Evolutionary conservation across 1,140 invertebrate genomes (phyloP).

Genomic region (Zaprionus gabonicus): DNA sequence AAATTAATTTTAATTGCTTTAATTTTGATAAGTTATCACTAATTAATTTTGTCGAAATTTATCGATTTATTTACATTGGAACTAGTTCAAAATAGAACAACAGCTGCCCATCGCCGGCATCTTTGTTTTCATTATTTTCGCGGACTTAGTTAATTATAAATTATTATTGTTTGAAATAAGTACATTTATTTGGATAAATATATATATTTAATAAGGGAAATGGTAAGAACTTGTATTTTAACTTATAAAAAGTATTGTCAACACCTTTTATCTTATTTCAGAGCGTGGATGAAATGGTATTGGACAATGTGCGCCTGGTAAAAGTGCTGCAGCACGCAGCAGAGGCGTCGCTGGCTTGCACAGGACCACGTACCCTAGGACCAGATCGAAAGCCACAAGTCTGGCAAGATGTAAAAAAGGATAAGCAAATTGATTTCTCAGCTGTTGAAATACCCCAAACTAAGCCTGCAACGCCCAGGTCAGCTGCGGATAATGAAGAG

Average conservation of each 20-base stretch:
- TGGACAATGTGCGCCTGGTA: slow-evolving; percentile 24
- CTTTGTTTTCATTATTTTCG: background rate
- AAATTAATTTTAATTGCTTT: background rate
- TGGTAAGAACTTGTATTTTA: slow-evolving; percentile 16
- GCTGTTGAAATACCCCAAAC: background rate
- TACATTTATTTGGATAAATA: background rate
- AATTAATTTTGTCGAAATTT: background rate
- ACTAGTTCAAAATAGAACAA: background rate
- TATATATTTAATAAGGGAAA: background rate
- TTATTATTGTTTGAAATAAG: background rate
- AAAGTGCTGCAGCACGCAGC: slow-evolving; percentile 56
- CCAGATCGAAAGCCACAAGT: slow-evolving; percentile 40
- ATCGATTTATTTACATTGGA: background rate
- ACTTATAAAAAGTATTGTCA: background rate
- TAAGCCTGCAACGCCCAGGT: background rate
- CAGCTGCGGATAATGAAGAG: background rate
- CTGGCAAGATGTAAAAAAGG: background rate
- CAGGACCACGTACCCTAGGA: slow-evolving; percentile 51
- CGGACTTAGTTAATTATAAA: background rate
- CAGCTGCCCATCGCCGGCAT: background rate
- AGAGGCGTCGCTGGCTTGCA: slow-evolving; percentile 43
- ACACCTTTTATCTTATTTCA: slow-evolving; percentile 18
- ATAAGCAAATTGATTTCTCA: background rate
- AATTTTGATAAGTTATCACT: too few relatives aligned
- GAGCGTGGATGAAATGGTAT: slow-evolving; percentile 58